phyloP scores from a whole-genome alignment of 2,888 invertebrate species.

The Plebejus melissa region DNA sequence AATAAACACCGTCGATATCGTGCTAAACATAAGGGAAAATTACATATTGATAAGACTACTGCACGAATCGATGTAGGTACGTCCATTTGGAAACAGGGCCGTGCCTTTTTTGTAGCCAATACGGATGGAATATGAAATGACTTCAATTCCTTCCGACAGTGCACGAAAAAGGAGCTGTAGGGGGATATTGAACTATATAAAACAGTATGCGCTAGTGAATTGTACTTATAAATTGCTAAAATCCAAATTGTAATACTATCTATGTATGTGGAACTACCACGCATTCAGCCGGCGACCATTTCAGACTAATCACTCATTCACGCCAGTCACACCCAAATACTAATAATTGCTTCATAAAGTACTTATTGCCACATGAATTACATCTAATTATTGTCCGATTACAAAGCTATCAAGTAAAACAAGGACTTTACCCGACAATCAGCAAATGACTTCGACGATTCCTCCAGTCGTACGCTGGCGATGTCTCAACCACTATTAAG shows the following conservation, averaged over 20 bases:
- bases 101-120: conserved; percentile 48
- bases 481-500: conserved; percentile 73
- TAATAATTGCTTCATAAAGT: conserved; percentile 1
- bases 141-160: background rate
- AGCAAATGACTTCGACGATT: conserved; percentile 70
- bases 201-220: conserved; percentile 3
- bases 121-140: conserved; percentile 33
- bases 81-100: conserved; percentile 65
- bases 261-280: conserved; percentile 35
- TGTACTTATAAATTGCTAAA: background rate
- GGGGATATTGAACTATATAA: conserved; percentile 26
- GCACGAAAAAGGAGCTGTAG: background rate
- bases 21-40: conserved; percentile 39
- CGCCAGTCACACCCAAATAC: conserved; percentile 38
- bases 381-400: conserved; percentile 9
- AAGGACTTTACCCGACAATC: conserved; percentile 75
- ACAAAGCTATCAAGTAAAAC: conserved; percentile 44
- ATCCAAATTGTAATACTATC: conserved; percentile 23
- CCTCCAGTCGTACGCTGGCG: conserved; percentile 67
- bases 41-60: conserved; percentile 42
- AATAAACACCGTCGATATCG: conserved; percentile 34
- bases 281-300: conserved; percentile 44
- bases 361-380: background rate
- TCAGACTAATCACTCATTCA: conserved; percentile 35
- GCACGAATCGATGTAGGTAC: conserved; percentile 60